Percentiles rank a stretch among this genome's conserved stretches.
phyloP scores from a whole-genome alignment of 2,113 vertebrate species.

The Cinclus mexicanus region DNA sequence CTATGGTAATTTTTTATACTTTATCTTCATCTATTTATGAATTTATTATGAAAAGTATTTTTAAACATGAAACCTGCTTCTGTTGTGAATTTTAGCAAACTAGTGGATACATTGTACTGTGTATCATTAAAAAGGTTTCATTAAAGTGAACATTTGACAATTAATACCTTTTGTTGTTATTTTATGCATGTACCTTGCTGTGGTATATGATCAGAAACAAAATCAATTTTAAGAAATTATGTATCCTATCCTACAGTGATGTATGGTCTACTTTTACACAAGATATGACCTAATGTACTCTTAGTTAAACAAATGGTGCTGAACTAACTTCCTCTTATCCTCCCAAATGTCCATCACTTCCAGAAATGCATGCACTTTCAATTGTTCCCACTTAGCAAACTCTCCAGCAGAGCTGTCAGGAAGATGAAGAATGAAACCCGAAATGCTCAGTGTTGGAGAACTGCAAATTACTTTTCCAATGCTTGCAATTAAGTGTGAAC shows the following conservation, averaged over 20 bases:
- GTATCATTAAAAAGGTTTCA: constrained; percentile 32
- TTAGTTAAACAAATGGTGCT: not conserved
- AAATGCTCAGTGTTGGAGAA: not conserved
- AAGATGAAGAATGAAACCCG: not conserved
- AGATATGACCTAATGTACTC: not conserved
- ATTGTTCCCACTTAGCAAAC: not conserved
- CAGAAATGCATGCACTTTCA: not conserved
- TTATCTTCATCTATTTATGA: constrained; percentile 72
- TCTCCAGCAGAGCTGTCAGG: not conserved
- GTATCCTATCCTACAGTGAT: not conserved
- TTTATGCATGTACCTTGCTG: not conserved
- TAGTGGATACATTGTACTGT: constrained; percentile 52
- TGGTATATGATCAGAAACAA: not conserved
- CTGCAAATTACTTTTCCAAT: not conserved
- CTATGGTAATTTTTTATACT: constrained; percentile 63
- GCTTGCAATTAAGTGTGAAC: not conserved
- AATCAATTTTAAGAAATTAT: not conserved
- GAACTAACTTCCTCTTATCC: not conserved
- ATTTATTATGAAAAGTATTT: constrained; percentile 70
- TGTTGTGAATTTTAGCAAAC: constrained; percentile 37
- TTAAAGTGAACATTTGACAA: constrained; percentile 53
- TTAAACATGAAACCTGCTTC: constrained; percentile 59
- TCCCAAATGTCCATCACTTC: not conserved
- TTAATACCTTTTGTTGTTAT: not conserved
- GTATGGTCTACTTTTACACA: not conserved